phyloP scores from a whole-genome alignment of 2,888 invertebrate species.

The Athrips mouffetella region DNA sequence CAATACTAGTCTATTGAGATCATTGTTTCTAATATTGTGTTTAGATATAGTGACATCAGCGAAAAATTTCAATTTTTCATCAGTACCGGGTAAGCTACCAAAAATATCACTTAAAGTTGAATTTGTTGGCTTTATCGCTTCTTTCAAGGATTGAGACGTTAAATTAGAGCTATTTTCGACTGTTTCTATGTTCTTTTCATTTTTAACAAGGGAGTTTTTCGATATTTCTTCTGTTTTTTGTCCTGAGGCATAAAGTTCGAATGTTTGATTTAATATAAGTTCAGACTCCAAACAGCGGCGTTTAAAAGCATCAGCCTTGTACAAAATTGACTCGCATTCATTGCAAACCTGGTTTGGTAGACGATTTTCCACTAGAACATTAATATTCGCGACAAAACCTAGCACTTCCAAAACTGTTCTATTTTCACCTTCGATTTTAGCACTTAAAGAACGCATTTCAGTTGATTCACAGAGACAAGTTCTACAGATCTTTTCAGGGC shows the following conservation, averaged over 20 bases:
- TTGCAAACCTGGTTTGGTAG: constrained; percentile 60
- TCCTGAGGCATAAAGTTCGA: constrained; percentile 20
- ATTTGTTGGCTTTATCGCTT: neutral
- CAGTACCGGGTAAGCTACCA: neutral
- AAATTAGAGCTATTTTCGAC: neutral
- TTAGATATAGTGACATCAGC: neutral
- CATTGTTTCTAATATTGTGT: neutral
- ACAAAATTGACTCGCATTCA: constrained; percentile 49
- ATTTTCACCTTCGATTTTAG: constrained; percentile 35
- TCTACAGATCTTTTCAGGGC: constrained; percentile 47
- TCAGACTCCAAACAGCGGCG: constrained; percentile 56
- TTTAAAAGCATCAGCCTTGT: constrained; percentile 54
- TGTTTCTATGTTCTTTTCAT: constrained; percentile 18
- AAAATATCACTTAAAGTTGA: neutral
- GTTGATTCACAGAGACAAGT: constrained; percentile 46
- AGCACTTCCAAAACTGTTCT: constrained; percentile 40
- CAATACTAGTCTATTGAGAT: neutral
- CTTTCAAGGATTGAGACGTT: neutral
- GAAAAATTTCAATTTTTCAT: constrained; percentile 1
- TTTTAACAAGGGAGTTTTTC: constrained; percentile 24
- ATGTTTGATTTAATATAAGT: constrained; percentile 40
- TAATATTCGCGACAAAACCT: constrained; percentile 46
- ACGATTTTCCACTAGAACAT: constrained; percentile 42
- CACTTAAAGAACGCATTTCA: constrained; percentile 46
- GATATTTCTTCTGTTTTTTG: constrained; percentile 1